These are phyloP conservation scores for Mastigias papua DNA, from an alignment of 30 jellyfish, hydroid and myxozoan species.

Conservation along the genomic window DNA sequence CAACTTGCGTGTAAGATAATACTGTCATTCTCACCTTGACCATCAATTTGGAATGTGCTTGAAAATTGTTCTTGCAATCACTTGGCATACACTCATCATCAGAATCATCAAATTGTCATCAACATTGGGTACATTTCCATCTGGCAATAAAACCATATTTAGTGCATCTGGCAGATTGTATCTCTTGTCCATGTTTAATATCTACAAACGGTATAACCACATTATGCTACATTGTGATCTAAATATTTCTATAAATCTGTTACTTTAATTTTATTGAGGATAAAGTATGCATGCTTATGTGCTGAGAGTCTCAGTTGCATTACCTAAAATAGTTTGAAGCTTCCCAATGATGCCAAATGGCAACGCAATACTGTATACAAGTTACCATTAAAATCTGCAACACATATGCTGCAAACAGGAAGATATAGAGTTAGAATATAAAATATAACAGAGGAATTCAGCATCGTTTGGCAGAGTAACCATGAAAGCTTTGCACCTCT, in stretches of 20 bases:
- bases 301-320: not conserved
- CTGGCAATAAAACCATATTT: constrained; percentile 20
- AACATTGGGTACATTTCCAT: constrained; percentile 12
- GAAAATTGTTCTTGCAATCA: not conserved
- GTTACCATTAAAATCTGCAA: not conserved
- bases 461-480: not conserved
- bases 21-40: not conserved
- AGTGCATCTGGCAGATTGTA: not conserved
- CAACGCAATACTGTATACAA: not conserved
- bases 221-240: too few relatives aligned
- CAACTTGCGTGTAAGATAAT: not conserved
- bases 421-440: too few relatives aligned
- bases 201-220: not conserved
- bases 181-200: constrained; percentile 1
- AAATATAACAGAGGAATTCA: not conserved
- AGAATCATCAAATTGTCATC: constrained; percentile 31
- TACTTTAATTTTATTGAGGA: too few relatives aligned
- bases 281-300: too few relatives aligned
- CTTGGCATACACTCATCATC: constrained; percentile 16
- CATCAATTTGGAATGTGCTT: not conserved
- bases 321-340: not conserved
- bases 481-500: not conserved
- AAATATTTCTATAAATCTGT: too few relatives aligned
- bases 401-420: not conserved
- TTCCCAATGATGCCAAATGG: constrained; percentile 40